A percentile compares a stretch with the other conserved stretches of the same genome.
Conservation (phyloP, 2,797 vertebrate species). For the Coranthus polyacanthus region DNA sequence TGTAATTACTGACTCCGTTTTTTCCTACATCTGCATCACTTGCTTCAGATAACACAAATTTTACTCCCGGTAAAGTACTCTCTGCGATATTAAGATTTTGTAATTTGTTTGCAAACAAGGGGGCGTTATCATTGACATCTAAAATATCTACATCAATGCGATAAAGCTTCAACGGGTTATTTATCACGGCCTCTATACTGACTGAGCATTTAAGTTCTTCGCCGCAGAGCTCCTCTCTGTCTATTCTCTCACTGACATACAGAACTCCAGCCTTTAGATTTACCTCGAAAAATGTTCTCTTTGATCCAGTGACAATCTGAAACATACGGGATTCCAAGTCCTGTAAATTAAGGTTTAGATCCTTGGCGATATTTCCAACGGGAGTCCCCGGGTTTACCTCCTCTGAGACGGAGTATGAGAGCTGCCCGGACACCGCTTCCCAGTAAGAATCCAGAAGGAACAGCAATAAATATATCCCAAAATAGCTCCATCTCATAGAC, state of each 20-base stretch:
- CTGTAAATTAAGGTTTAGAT: constrained; percentile 87
- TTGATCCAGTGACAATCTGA: constrained; percentile 86
- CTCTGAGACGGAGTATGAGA: constrained; percentile 89
- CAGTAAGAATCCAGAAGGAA: constrained; percentile 55
- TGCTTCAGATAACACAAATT: constrained; percentile 89
- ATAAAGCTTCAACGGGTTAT: constrained; percentile 83
- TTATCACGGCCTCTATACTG: constrained; percentile 85
- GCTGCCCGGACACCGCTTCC: constrained; percentile 70
- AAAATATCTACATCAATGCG: constrained; percentile 76
- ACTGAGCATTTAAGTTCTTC: constrained; percentile 74
- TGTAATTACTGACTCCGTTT: constrained; percentile 88
- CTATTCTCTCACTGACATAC: constrained; percentile 80
- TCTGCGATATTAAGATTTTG: constrained; percentile 75
- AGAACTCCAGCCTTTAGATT: constrained; percentile 81
- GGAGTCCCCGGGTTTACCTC: constrained; percentile 87
- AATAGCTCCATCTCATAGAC: constrained; percentile 35
- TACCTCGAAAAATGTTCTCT: constrained; percentile 79
- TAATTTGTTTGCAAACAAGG: constrained; percentile 53
- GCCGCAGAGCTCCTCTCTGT: constrained; percentile 81
- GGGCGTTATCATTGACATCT: constrained; percentile 81
- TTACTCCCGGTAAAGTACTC: constrained; percentile 79
- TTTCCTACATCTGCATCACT: constrained; percentile 87
- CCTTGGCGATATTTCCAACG: constrained; percentile 90
- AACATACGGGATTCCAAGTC: constrained; percentile 87
- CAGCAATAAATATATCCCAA: constrained; percentile 45